Evolutionary conservation across 2,888 invertebrate genomes (phyloP), one percentile per base, ranked within the genome.

Genomic region (Rhagonycha lutea): DNA sequence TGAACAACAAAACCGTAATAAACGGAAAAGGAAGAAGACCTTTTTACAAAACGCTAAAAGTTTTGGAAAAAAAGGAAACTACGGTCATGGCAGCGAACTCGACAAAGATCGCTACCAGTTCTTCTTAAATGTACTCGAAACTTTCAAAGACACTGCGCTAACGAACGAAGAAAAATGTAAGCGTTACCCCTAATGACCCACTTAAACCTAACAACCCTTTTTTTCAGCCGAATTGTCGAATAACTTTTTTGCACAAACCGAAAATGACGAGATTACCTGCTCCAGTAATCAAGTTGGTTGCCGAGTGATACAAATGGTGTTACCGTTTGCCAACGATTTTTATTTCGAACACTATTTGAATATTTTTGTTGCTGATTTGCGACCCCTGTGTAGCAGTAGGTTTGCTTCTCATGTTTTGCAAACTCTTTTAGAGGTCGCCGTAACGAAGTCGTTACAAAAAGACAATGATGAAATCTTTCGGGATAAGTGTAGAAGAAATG

Each of bases 391-490:
- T 80, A 91, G 92, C 0, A 95, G 96, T 84, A 91, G 91, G 78
- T 96, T 93, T 86, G 93, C 94, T 0, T 95, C 95, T 74, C 95
- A 95, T 84, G 94, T 96, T 1, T 84, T 96, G 0, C 93, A 96
- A 83, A 93, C 92, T 63, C 86, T 96, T 77, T 85, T 94, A 8
- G 84, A 86, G 83, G 89, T 91, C 11, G 89, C 91, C 7, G 90
- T 91, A 62, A 87, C 89, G 26, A 86, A 91, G 83, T 91, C 91
- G 0, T 89, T 89, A 68, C 70, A 80, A 65, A 78, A 75, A 61
- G 73, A 81, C 61, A 47, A 14, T 2, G 72, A 80, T 9, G 76
- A 78, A 67, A 82, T 82, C 32, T 79, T 83, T 68, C 81, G 89
- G n/a, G 83, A 88, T 32, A 89, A 88, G 65, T 94, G 93, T 80